Evolutionary conservation across 1,140 invertebrate species (phyloP), one percentile per base, ranked within the genome.

Genomic region (Ephestia elutella): DNA sequence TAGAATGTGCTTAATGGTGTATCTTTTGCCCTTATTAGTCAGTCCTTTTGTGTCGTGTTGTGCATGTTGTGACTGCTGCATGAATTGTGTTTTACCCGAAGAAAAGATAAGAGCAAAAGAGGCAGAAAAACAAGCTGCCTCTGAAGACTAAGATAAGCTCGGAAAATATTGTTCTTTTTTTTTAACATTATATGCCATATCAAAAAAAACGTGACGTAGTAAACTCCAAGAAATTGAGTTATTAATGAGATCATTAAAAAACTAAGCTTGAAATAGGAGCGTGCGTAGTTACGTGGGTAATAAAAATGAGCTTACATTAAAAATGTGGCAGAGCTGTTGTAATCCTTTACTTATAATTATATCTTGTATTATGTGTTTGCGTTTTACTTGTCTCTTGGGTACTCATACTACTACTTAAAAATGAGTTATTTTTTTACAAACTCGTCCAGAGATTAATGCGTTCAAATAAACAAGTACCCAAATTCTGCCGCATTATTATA

Each of bases 1-100:
- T 15, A 44, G 2, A 15, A 44, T 56, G 55, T 56, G 55, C 20
- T 30, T 56, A 8, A 56, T 56, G 55, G 35, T 49, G 4, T 49
- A 49, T 9, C 49, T 56, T 19, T 17, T 56, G 10, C 55, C 55
- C 7, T 49, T 56, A 32, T 28, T 56, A n/a, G 55, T 56, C 2
- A 56, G 55, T 49, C 55, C 55, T 15, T 56, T 49, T 28, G 55
- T 56, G 38, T 56, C 55, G 11, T 56, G 55, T 49, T 28, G 49
- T n/a, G 38, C 55, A 10, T 56, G 55, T 25, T 56, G 38, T 56
- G 55, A 56, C 13, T 56, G 55, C 10, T 56, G 55, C 20, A 48
- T 56, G 35, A 49, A 56, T 13, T 21, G 19, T 11, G 25, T 48
- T 56, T 38, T 49, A 38, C 38, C 38, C 0, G 38, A 15, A 2